phyloP scores from a whole-genome alignment of 2,113 vertebrate species.

The Lepisosteus oculatus region DNA sequence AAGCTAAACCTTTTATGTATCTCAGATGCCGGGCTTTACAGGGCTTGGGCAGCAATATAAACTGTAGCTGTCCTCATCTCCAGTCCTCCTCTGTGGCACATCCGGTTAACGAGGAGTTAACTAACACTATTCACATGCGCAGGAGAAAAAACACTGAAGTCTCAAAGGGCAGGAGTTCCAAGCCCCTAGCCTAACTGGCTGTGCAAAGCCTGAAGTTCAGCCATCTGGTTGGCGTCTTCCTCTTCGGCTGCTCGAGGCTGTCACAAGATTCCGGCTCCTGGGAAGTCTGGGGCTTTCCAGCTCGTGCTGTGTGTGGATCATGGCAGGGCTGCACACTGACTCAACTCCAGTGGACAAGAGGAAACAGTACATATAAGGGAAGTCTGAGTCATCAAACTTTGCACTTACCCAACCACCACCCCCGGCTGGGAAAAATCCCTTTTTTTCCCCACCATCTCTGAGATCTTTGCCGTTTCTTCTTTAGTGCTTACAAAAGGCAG shows the following conservation, averaged over 20 bases:
- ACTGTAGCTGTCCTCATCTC: too few relatives aligned
- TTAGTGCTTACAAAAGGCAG: not conserved
- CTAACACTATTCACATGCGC: too few relatives aligned
- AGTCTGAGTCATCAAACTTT: slow-evolving; percentile 14
- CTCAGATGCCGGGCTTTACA: not conserved
- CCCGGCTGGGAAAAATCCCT: not conserved
- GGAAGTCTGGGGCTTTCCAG: slow-evolving; percentile 6
- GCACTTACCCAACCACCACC: not conserved
- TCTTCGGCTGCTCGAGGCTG: not conserved
- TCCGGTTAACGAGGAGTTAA: too few relatives aligned
- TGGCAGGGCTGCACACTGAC: not conserved
- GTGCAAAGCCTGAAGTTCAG: not conserved
- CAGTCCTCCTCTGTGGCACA: too few relatives aligned
- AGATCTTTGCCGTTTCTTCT: slow-evolving; percentile 7
- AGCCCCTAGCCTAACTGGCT: not conserved
- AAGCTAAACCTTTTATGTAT: not conserved
- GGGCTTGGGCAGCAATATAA: too few relatives aligned
- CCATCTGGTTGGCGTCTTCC: not conserved
- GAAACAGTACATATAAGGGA: not conserved
- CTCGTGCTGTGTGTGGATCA: not conserved
- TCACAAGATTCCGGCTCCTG: not conserved
- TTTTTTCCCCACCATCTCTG: not conserved
- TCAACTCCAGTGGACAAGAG: not conserved
- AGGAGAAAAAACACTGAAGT: too few relatives aligned
- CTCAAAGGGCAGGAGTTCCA: not conserved